These are phyloP conservation scores for Phaethon lepturus DNA, from an alignment of 2,113 vertebrate genomes.

Conservation along the genomic window DNA sequence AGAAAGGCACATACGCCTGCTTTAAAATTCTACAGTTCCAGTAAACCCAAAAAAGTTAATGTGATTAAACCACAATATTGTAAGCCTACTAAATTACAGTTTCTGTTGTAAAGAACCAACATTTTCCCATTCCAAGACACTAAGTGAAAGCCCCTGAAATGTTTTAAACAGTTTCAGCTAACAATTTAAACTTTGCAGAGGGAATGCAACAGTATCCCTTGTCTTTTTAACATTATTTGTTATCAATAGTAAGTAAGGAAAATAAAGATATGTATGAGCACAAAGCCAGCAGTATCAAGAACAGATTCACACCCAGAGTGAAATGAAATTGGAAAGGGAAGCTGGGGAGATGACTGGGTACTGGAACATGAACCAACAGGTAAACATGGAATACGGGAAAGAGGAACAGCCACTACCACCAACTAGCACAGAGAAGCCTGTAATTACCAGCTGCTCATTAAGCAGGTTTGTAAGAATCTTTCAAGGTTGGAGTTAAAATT, in stretches of 20 bases:
- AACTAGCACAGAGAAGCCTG: neutral
- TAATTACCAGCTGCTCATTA: neutral
- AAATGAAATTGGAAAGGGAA: neutral
- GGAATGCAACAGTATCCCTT: neutral
- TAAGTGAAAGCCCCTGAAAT: neutral
- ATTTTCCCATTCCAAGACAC: neutral
- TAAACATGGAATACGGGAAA: neutral
- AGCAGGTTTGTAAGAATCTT: neutral
- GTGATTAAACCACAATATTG: neutral
- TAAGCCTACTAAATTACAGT: neutral
- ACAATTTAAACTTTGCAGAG: neutral
- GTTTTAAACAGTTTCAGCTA: neutral
- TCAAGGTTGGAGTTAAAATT: neutral
- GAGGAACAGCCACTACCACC: neutral
- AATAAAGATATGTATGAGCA: neutral
- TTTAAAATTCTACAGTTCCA: neutral
- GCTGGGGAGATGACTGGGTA: neutral
- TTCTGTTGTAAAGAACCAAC: neutral
- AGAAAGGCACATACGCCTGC: neutral
- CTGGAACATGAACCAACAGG: neutral
- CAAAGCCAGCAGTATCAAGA: neutral
- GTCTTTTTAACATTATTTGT: neutral
- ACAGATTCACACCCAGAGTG: neutral
- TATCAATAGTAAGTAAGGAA: neutral
- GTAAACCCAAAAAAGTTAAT: neutral